A percentile compares a stretch with the other conserved stretches of the same genome.
These are phyloP conservation scores for Chionis minor DNA, from an alignment of 2,113 vertebrate genomes.

Conservation along the genomic window DNA sequence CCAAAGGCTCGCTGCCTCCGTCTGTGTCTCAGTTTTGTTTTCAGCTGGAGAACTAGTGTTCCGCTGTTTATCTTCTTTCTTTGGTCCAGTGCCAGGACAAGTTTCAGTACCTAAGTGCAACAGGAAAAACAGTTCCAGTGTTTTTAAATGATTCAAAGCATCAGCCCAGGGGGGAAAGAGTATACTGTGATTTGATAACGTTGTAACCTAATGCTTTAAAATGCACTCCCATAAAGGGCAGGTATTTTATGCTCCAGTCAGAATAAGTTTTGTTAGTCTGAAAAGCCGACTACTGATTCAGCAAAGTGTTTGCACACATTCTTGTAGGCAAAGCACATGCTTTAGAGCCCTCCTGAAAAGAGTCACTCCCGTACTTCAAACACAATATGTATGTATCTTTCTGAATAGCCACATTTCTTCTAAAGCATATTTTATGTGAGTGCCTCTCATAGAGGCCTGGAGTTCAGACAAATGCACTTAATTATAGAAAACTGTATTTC, in stretches of 20 bases:
- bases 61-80: constrained; percentile 42
- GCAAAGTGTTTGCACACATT: neutral
- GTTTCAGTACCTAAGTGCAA: constrained; percentile 69
- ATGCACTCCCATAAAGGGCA: constrained; percentile 20
- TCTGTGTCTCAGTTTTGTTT: neutral
- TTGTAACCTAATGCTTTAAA: constrained; percentile 35
- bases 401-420: neutral
- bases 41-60: neutral
- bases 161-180: neutral
- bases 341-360: neutral
- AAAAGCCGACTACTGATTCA: neutral
- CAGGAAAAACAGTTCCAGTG: constrained; percentile 56
- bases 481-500: neutral
- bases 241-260: constrained; percentile 14
- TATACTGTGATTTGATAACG: constrained; percentile 15
- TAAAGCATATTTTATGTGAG: neutral
- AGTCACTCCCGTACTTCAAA: neutral
- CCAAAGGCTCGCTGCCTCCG: neutral
- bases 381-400: neutral
- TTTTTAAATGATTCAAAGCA: constrained; percentile 59
- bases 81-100: constrained; percentile 46
- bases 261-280: neutral
- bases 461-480: neutral
- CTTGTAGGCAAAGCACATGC: neutral
- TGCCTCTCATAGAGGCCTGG: neutral